Conservation (phyloP, 2,113 vertebrate species). For the Alethe castanea region DNA sequence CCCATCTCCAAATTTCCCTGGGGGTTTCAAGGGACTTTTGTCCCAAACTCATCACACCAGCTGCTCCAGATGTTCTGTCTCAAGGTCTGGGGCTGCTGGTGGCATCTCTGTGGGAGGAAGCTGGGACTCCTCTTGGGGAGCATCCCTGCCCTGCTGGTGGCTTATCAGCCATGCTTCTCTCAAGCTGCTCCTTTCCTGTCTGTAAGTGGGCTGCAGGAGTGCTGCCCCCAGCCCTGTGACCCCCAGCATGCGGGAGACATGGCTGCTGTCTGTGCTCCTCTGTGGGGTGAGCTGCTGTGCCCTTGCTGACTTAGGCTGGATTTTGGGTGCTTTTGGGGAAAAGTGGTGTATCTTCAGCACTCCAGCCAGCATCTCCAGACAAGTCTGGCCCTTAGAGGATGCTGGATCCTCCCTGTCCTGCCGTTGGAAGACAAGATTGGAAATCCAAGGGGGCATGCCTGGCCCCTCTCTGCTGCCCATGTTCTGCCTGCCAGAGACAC, state of each 20-base stretch:
- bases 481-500: not conserved
- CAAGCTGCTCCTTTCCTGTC: not conserved
- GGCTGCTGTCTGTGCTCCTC: not conserved
- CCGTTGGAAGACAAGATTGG: not conserved
- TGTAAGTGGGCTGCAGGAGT: not conserved
- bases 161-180: not conserved
- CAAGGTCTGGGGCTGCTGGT: not conserved
- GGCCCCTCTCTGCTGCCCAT: not conserved
- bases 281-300: not conserved
- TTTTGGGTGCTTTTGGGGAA: not conserved
- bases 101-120: not conserved
- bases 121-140: rapidly evolving
- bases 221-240: rapidly evolving
- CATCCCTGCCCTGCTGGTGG: not conserved
- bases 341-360: not conserved
- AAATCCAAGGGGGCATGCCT: not conserved
- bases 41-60: rapidly evolving
- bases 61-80: not conserved
- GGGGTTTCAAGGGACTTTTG: not conserved
- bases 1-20: rapidly evolving
- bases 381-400: not conserved
- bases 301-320: not conserved
- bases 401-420: not conserved
- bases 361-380: not conserved
- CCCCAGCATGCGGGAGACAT: rapidly evolving